A percentile compares a stretch with the other conserved stretches of the same genome.
phyloP scores from a whole-genome alignment of 2,797 vertebrate species.

The Pelodytes ibericus region DNA sequence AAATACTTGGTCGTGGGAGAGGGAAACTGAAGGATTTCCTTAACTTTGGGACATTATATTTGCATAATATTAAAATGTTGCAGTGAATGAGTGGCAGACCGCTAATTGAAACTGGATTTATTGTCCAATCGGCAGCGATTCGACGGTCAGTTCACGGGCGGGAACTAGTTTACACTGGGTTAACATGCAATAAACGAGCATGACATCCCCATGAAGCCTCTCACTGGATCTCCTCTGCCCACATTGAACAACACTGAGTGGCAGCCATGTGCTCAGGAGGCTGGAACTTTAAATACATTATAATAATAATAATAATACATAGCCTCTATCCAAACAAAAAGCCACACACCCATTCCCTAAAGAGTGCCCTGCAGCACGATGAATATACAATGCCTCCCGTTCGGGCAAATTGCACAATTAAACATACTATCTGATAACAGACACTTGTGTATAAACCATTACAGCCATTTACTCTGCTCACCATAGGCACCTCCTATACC shows the following conservation, averaged over 20 bases:
- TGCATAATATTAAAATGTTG: background rate
- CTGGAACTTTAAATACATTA: no score
- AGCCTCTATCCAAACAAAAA: background rate
- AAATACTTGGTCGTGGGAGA: no score
- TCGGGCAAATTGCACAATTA: background rate
- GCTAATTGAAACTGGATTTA: no score
- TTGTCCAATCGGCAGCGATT: background rate
- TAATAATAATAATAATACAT: no score
- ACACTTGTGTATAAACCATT: background rate
- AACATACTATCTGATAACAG: background rate
- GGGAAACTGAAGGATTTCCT: background rate
- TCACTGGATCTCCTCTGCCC: no score
- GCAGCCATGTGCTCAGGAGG: background rate
- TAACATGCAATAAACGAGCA: background rate
- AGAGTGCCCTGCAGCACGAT: background rate
- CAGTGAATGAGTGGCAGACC: background rate
- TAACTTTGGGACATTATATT: background rate
- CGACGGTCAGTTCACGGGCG: no score
- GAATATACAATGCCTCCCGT: background rate
- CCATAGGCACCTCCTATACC: slow-evolving; percentile 14
- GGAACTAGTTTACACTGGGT: no score
- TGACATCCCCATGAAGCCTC: no score
- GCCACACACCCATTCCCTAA: background rate
- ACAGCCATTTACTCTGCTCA: slow-evolving; percentile 3
- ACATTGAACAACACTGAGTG: no score